Conservation (phyloP, 1,140 invertebrate species). For the Zaprionus tsacasi region DNA sequence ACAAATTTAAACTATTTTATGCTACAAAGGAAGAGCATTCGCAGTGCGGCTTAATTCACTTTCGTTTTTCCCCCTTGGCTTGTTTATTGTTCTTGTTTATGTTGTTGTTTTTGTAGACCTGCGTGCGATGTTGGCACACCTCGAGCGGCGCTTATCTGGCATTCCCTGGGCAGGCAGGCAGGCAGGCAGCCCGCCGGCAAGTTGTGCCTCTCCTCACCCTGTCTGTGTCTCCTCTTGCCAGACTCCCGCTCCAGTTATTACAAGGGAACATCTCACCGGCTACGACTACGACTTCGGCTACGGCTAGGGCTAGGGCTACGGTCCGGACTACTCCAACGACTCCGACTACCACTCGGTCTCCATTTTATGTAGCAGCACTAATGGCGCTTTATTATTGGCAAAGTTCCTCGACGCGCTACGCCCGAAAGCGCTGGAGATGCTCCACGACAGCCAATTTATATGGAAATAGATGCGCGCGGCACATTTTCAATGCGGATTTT, state of each 20-base stretch:
- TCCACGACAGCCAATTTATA: constrained; percentile 75
- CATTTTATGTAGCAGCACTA: constrained; percentile 80
- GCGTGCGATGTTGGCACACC: constrained; percentile 18
- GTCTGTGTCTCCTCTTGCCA: background rate
- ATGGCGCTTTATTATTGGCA: constrained; percentile 81
- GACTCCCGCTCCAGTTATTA: background rate
- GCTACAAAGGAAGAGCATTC: background rate
- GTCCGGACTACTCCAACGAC: no score
- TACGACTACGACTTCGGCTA: background rate
- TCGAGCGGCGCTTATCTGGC: constrained; percentile 24
- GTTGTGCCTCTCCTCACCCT: background rate
- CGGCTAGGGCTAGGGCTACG: background rate
- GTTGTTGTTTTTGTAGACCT: constrained; percentile 19
- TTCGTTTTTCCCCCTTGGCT: background rate
- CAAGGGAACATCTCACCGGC: background rate
- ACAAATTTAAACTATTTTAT: background rate
- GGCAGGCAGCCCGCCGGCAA: background rate
- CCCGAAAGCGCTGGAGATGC: constrained; percentile 48
- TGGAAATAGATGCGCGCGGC: constrained; percentile 80
- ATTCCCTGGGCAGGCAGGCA: background rate
- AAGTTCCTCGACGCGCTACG: constrained; percentile 56
- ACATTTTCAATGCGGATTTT: constrained; percentile 74
- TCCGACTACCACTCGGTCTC: constrained; percentile 5
- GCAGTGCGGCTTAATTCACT: constrained; percentile 9
- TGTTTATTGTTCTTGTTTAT: constrained; percentile 23